phyloP scores from a whole-genome alignment of 2,888 invertebrate species.

The Tetranychus piercei region DNA sequence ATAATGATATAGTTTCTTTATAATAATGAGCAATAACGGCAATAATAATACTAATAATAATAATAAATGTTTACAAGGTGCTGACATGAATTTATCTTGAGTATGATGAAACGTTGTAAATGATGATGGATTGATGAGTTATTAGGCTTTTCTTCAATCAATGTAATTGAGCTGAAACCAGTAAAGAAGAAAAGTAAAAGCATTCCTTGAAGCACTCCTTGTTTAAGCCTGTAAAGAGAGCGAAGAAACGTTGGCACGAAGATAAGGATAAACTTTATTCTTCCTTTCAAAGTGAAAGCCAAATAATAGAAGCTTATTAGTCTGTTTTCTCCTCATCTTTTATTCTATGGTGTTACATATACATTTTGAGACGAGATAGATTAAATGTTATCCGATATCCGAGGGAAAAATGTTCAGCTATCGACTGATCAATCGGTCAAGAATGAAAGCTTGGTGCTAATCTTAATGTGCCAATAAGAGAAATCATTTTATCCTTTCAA shows the following conservation, averaged over 20 bases:
- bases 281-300: too few relatives aligned
- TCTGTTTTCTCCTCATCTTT: too few relatives aligned
- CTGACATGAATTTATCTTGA: background rate
- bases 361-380: background rate
- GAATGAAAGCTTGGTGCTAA: background rate
- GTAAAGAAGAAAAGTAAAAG: too few relatives aligned
- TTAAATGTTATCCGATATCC: conserved; percentile 1
- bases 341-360: too few relatives aligned
- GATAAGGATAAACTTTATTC: background rate
- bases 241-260: background rate
- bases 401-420: background rate
- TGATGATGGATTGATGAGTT: conserved; percentile 1
- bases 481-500: background rate
- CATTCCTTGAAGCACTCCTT: background rate
- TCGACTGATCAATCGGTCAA: background rate
- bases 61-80: background rate
- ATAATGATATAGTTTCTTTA: too few relatives aligned
- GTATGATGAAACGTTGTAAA: background rate
- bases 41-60: background rate
- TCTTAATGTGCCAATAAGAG: background rate
- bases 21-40: background rate
- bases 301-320: too few relatives aligned
- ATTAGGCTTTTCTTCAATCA: background rate
- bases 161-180: background rate
- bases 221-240: too few relatives aligned